Evolutionary conservation across 2,888 invertebrate genomes (phyloP).

Genomic region (Rhogogaster chlorosoma): DNA sequence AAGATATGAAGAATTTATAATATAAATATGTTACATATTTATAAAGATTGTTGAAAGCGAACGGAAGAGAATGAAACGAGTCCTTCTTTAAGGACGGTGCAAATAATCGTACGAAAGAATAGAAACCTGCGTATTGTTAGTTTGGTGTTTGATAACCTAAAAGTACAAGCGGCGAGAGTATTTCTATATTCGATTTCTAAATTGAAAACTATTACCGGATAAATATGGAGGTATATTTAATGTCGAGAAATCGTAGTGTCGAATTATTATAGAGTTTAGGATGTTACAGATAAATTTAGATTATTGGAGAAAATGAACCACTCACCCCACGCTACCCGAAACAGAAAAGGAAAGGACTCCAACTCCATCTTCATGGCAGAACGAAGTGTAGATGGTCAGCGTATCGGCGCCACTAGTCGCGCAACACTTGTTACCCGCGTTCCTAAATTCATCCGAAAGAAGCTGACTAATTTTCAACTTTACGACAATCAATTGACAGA

Average conservation of each 20-base stretch:
- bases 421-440: background rate
- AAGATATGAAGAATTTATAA: background rate
- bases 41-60: background rate
- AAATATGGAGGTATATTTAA: background rate
- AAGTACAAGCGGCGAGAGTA: slow-evolving; percentile 48
- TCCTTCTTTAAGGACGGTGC: background rate
- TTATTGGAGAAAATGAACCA: slow-evolving; percentile 53
- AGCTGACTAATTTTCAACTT: background rate
- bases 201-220: slow-evolving; percentile 24
- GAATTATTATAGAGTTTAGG: slow-evolving; percentile 47
- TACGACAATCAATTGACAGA: slow-evolving; percentile 13
- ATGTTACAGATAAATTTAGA: slow-evolving; percentile 60
- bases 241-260: background rate
- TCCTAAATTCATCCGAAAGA: background rate
- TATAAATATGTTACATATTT: background rate
- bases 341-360: slow-evolving; percentile 58
- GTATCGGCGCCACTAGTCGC: slow-evolving; percentile 30
- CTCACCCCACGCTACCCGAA: slow-evolving; percentile 61
- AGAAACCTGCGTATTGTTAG: background rate
- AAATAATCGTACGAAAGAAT: background rate
- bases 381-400: background rate
- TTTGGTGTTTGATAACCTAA: slow-evolving; percentile 26
- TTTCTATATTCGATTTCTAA: background rate
- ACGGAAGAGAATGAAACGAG: background rate
- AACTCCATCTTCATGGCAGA: slow-evolving; percentile 9